Conservation (phyloP, 2,797 vertebrate species). For the Holocentrus rufus region DNA sequence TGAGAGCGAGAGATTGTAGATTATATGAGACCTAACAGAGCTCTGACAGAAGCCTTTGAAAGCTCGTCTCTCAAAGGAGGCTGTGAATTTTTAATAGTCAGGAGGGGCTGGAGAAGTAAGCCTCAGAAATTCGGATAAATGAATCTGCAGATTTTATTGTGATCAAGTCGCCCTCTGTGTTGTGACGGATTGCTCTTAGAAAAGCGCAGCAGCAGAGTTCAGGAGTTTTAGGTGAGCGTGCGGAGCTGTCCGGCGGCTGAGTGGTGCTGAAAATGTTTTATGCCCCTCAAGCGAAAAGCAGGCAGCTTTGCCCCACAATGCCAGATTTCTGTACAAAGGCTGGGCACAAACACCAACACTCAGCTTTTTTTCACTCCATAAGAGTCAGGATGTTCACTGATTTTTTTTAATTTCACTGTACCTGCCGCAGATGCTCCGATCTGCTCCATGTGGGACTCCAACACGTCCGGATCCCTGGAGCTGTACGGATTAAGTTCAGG, state of each 20-base stretch:
- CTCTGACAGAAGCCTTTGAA: no score
- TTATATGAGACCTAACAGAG: no score
- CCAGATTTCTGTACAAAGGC: constrained; percentile 12
- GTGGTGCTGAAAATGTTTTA: constrained; percentile 76
- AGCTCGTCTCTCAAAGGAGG: no score
- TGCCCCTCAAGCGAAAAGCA: constrained; percentile 10
- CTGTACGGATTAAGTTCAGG: constrained; percentile 89
- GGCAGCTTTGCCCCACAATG: constrained; percentile 21
- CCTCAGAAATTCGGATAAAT: no score
- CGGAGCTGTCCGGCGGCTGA: constrained; percentile 73
- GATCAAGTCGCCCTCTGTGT: no score
- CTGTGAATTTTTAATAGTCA: no score
- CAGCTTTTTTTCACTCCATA: constrained; percentile 1
- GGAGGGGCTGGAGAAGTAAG: no score
- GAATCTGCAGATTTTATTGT: no score
- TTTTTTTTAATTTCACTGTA: constrained; percentile 57
- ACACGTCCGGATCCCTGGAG: constrained; percentile 87
- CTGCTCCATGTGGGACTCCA: constrained; percentile 91
- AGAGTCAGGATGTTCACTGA: neutral
- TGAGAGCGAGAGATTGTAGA: no score
- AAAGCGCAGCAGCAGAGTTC: constrained; percentile 8
- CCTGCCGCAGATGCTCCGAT: constrained; percentile 88
- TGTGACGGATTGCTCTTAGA: neutral
- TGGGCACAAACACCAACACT: constrained; percentile 17
- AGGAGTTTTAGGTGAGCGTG: neutral